These are phyloP conservation scores for Nibea albiflora DNA, from an alignment of 2,113 vertebrate genomes.

Conservation along the genomic window DNA sequence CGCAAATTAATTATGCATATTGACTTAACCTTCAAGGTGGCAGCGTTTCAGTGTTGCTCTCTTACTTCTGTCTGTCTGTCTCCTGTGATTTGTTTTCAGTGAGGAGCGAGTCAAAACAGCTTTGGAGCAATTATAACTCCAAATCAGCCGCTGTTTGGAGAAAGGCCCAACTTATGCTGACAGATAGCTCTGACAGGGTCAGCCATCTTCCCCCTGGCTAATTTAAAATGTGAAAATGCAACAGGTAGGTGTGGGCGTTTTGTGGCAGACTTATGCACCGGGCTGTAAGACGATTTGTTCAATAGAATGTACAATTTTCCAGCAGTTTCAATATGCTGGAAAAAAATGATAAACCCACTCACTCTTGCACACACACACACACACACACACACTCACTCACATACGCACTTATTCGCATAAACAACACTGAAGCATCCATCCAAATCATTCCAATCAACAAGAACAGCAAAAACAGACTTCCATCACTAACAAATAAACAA, in stretches of 20 bases:
- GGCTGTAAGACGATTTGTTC: slow-evolving; percentile 54
- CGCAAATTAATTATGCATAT: slow-evolving; percentile 35
- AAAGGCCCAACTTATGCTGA: slow-evolving; percentile 1
- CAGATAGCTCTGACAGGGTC: slow-evolving; percentile 33
- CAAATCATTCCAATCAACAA: slow-evolving; percentile 64
- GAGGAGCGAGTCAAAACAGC: neutral
- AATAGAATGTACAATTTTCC: slow-evolving; percentile 47
- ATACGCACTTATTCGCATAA: slow-evolving; percentile 12
- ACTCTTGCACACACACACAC: neutral
- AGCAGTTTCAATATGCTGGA: slow-evolving; percentile 31
- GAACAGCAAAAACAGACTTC: slow-evolving; percentile 45
- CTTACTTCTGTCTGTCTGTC: neutral
- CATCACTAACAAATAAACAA: slow-evolving; percentile 47
- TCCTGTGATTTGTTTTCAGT: slow-evolving; percentile 11
- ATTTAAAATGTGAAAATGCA: slow-evolving; percentile 34
- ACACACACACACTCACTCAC: slow-evolving; percentile 8
- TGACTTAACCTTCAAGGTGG: neutral
- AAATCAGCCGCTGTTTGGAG: slow-evolving; percentile 16
- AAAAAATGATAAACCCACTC: slow-evolving; percentile 32
- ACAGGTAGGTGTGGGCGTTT: slow-evolving; percentile 43
- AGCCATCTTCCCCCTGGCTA: slow-evolving; percentile 29
- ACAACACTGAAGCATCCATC: slow-evolving; percentile 48
- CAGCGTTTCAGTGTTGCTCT: slow-evolving; percentile 2
- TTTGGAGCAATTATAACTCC: slow-evolving; percentile 5
- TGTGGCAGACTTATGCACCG: slow-evolving; percentile 39